Conservation (phyloP, 2,797 vertebrate genomes). For the Xenentodon cancila region DNA sequence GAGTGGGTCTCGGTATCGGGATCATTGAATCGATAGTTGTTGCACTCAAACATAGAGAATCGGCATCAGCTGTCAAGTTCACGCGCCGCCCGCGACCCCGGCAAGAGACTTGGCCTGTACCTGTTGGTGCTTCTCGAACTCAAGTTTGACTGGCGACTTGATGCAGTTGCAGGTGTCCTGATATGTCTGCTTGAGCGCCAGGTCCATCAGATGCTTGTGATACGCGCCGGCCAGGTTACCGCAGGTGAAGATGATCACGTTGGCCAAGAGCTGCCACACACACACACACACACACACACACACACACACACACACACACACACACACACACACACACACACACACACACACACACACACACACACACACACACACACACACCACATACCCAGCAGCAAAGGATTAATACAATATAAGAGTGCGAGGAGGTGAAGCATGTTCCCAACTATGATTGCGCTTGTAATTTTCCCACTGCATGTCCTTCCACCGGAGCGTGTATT, state of each 20-base stretch:
- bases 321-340: neutral
- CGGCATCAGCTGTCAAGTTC: too few species aligned
- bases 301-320: constrained; percentile 3
- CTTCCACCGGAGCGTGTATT: constrained; percentile 38
- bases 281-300: neutral
- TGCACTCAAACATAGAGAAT: too few species aligned
- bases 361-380: too few species aligned
- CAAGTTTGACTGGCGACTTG: constrained; percentile 98
- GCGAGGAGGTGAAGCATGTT: constrained; percentile 23
- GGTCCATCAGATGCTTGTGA: constrained; percentile 97
- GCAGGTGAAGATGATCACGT: constrained; percentile 96
- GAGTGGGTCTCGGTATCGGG: too few species aligned
- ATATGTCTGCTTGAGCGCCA: constrained; percentile 95
- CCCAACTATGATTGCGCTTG: neutral
- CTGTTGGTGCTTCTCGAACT: constrained; percentile 98
- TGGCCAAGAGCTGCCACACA: constrained; percentile 89
- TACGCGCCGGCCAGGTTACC: constrained; percentile 96
- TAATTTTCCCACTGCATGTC: constrained; percentile 35
- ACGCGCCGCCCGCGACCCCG: too few species aligned
- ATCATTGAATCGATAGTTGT: too few species aligned
- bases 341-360: neutral
- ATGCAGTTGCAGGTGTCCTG: constrained; percentile 98
- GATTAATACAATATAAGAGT: constrained; percentile 2
- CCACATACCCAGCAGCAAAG: neutral
- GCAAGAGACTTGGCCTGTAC: constrained; percentile 68